phyloP scores from a whole-genome alignment of 2,797 vertebrate genomes.

The Pithecia hirsuta region DNA sequence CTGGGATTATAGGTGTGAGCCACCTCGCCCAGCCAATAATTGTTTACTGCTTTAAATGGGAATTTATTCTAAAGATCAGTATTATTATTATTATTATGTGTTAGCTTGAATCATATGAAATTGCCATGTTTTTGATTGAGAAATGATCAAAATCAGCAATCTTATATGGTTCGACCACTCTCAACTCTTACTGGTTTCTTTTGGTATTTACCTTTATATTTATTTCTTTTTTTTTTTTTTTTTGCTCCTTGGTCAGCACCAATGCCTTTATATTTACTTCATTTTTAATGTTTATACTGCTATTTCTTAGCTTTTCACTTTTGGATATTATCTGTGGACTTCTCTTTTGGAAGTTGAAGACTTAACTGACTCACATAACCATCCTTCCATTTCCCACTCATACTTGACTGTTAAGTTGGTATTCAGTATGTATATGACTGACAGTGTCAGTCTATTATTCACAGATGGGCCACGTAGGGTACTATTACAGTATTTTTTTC shows the following conservation, averaged over 20 bases:
- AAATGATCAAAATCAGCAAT: conserved; percentile 13
- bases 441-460: neutral
- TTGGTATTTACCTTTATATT: neutral
- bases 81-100: neutral
- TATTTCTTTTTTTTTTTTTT: neutral
- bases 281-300: conserved; percentile 42
- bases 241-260: too few relatives aligned
- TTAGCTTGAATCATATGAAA: conserved; percentile 25
- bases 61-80: conserved; percentile 42
- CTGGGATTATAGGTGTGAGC: neutral
- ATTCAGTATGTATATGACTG: conserved; percentile 16
- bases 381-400: neutral
- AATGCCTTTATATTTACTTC: conserved; percentile 15
- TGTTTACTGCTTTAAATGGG: conserved; percentile 25
- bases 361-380: neutral
- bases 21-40: neutral
- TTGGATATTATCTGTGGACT: neutral
- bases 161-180: neutral
- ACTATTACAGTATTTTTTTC: conserved; percentile 34
- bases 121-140: conserved; percentile 17
- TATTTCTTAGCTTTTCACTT: conserved; percentile 25
- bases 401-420: neutral
- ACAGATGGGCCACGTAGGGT: neutral
- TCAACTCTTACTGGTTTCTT: neutral
- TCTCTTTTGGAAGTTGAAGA: neutral